phyloP scores from a whole-genome alignment of 2,113 vertebrate species.

The Dasypus novemcinctus region DNA sequence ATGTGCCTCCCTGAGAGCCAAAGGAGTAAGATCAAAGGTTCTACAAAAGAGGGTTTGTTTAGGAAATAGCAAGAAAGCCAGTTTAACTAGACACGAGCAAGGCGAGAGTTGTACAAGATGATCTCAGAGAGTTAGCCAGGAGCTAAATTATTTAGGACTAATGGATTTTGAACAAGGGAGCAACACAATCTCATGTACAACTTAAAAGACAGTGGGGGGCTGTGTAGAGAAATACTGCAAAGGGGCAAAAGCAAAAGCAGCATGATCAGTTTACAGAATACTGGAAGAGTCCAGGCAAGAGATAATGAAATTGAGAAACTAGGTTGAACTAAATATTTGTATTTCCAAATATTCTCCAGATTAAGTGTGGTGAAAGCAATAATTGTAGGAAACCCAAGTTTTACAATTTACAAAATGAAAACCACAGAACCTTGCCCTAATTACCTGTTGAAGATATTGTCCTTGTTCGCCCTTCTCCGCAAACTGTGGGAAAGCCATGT shows the following conservation, averaged over 20 bases:
- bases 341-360: conserved; percentile 17
- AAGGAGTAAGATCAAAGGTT: background rate
- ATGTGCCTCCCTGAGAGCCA: background rate
- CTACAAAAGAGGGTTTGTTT: background rate
- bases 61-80: background rate
- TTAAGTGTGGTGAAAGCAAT: background rate
- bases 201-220: background rate
- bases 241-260: background rate
- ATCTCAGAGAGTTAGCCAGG: background rate
- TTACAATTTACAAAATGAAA: conserved; percentile 28
- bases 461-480: conserved; percentile 92
- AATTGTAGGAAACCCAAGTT: background rate
- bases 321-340: background rate
- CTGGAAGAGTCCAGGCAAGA: background rate
- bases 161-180: background rate
- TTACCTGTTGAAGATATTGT: conserved; percentile 98
- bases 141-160: background rate
- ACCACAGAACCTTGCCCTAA: background rate
- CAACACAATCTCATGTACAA: background rate
- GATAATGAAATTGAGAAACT: background rate
- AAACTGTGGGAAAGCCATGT: too few species aligned
- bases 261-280: background rate
- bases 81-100: background rate
- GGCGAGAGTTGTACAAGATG: background rate
- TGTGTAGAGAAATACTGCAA: background rate